Conservation (phyloP, 2,888 invertebrate genomes). For the Agrilus cyanescens region DNA sequence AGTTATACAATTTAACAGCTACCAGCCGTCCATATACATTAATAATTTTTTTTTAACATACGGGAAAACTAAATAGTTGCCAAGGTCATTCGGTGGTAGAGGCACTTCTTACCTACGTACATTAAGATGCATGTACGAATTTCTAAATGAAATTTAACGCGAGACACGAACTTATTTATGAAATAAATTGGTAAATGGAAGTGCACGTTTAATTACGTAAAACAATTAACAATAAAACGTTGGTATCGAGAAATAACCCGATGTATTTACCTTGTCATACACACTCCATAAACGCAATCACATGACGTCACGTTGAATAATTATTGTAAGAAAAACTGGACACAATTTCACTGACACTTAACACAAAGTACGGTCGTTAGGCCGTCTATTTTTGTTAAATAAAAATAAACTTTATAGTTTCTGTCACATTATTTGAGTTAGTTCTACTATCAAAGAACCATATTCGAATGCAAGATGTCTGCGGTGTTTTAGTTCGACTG, state of each 20-base stretch:
- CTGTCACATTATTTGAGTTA: slow-evolving; percentile 20
- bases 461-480: slow-evolving; percentile 31
- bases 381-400: too few species aligned
- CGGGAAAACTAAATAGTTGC: too few species aligned
- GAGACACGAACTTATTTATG: slow-evolving; percentile 16
- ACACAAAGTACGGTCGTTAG: too few species aligned
- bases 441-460: too few species aligned
- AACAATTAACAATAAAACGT: not conserved
- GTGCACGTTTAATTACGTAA: not conserved
- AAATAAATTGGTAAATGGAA: slow-evolving; percentile 11
- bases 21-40: too few species aligned
- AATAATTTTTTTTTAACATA: too few species aligned
- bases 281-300: slow-evolving; percentile 34
- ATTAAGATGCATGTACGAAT: slow-evolving; percentile 8
- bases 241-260: too few species aligned
- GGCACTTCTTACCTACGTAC: too few species aligned
- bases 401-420: slow-evolving; percentile 24
- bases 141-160: slow-evolving; percentile 19
- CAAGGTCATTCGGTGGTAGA: too few species aligned
- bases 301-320: slow-evolving; percentile 34
- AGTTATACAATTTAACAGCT: too few species aligned
- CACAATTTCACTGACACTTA: too few species aligned
- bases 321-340: not conserved
- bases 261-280: slow-evolving; percentile 5
- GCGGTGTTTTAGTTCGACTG: slow-evolving; percentile 30